Evolutionary conservation across 2,888 invertebrate species (phyloP).

Genomic region (Spatulosminthurus flaviceps): DNA sequence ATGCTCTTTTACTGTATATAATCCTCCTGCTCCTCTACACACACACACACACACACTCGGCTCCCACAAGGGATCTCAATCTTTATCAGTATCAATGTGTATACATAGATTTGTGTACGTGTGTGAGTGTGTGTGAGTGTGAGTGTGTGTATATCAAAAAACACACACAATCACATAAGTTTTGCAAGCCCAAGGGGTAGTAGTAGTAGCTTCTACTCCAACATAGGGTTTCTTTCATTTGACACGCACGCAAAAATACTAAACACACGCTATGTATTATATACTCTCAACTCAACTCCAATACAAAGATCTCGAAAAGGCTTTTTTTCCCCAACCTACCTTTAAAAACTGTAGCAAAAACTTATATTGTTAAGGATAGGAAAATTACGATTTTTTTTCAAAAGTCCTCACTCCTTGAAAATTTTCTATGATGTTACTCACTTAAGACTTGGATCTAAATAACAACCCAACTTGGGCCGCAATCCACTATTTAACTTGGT

Average conservation of each 20-base stretch:
- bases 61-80: constrained; percentile 1
- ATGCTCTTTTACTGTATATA: constrained; percentile 16
- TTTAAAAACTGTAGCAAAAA: neutral
- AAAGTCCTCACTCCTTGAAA: neutral
- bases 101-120: no score
- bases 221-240: neutral
- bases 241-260: no score
- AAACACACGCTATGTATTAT: no score
- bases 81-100: no score
- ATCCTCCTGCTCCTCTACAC: no score
- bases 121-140: no score
- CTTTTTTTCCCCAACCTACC: neutral
- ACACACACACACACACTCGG: neutral
- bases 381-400: no score
- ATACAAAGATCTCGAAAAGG: no score
- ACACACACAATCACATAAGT: neutral
- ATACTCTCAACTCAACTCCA: no score
- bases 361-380: no score
- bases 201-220: neutral
- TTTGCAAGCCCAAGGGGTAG: neutral
- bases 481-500: constrained; percentile 1
- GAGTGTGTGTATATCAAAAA: neutral
- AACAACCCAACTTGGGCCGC: constrained; percentile 23
- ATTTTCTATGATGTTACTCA: neutral
- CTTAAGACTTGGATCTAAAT: neutral